These are phyloP conservation scores for Panagrolaimus sp. DNA, from an alignment of 1,140 invertebrate genomes.

Conservation along the genomic window DNA sequence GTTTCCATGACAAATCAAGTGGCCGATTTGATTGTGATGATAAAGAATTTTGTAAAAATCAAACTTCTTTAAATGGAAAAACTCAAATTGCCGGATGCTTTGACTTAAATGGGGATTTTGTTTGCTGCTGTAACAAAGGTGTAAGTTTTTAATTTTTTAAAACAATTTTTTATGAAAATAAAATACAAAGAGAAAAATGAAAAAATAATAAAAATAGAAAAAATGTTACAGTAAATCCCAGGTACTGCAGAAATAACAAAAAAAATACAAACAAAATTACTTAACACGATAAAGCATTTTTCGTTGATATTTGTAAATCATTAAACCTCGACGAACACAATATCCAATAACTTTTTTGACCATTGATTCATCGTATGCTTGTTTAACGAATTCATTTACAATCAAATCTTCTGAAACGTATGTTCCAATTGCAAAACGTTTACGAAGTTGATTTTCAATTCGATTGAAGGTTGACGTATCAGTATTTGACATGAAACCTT, in stretches of 20 bases:
- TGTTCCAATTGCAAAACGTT: slow-evolving; percentile 86
- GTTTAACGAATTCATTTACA: slow-evolving; percentile 80
- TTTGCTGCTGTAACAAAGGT: slow-evolving; percentile 21
- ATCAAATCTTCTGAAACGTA: slow-evolving; percentile 91
- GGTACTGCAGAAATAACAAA: slow-evolving; percentile 13
- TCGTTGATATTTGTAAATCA: slow-evolving; percentile 88
- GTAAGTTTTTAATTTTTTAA: slow-evolving; percentile 15
- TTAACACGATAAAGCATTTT: slow-evolving; percentile 91
- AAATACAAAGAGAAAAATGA: neutral
- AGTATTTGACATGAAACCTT: slow-evolving; percentile 91
- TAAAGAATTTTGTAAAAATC: slow-evolving; percentile 14
- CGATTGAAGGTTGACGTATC: slow-evolving; percentile 80
- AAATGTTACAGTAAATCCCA: neutral
- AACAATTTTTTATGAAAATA: slow-evolving; percentile 9
- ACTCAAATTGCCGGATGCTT: slow-evolving; percentile 18
- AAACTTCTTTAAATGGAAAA: neutral
- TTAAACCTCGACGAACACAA: slow-evolving; percentile 73
- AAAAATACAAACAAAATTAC: slow-evolving; percentile 52
- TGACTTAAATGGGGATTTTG: neutral
- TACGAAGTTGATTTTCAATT: slow-evolving; percentile 90
- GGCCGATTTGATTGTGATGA: neutral
- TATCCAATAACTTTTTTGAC: slow-evolving; percentile 59
- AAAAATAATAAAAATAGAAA: neutral
- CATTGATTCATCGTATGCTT: slow-evolving; percentile 64
- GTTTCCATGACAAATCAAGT: slow-evolving; percentile 14